phyloP scores from a whole-genome alignment of 2,113 vertebrate species.

The Ranitomeya variabilis region DNA sequence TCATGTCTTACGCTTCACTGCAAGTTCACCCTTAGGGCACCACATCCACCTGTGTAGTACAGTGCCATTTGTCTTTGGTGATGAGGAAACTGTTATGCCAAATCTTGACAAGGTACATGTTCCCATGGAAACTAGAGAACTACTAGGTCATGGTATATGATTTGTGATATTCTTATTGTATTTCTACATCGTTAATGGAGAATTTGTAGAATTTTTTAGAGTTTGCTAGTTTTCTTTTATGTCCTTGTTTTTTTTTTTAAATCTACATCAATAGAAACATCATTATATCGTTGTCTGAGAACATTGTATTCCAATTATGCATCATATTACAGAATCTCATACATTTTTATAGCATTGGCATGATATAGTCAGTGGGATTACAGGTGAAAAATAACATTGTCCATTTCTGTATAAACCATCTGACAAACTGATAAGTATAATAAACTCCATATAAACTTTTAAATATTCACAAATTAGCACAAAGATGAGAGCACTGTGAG shows the following conservation, averaged over 20 bases:
- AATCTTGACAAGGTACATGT: slow-evolving; percentile 78
- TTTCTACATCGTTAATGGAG: slow-evolving; percentile 11
- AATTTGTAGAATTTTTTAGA: neutral
- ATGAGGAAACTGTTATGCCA: slow-evolving; percentile 83
- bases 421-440: neutral
- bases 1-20: slow-evolving; percentile 77
- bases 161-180: slow-evolving; percentile 22
- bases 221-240: neutral
- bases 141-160: slow-evolving; percentile 39
- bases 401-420: neutral
- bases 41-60: slow-evolving; percentile 81
- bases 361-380: too few relatives aligned
- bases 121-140: slow-evolving; percentile 42
- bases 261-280: neutral
- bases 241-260: neutral
- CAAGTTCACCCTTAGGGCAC: slow-evolving; percentile 73
- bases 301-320: neutral
- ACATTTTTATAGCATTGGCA: neutral
- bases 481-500: too few relatives aligned
- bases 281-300: neutral
- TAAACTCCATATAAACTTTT: neutral
- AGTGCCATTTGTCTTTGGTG: slow-evolving; percentile 81
- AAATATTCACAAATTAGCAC: too few relatives aligned
- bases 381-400: too few relatives aligned
- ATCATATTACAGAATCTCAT: neutral